Conservation (phyloP, 37 sponge, comb jelly and placozoan genomes). For the Cliona cf. orientalis region DNA sequence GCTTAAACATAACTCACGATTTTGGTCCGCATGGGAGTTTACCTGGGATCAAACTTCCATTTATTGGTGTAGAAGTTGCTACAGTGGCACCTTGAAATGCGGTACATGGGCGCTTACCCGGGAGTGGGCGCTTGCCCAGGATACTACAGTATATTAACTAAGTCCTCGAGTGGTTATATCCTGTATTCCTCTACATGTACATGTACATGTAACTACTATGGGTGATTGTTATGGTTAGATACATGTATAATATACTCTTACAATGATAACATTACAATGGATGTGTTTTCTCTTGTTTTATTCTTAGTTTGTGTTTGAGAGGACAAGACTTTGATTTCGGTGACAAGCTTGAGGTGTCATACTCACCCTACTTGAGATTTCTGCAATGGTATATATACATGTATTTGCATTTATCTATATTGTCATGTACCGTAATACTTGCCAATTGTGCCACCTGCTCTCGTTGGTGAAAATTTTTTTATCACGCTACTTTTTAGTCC, state of each 20-base stretch:
- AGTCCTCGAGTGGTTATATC: too few relatives aligned
- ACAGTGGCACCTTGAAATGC: too few relatives aligned
- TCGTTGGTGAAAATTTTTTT: too few relatives aligned
- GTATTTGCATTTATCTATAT: background rate
- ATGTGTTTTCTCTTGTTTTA: background rate
- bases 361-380: constrained; percentile 63
- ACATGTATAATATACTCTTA: background rate
- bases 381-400: constrained; percentile 42
- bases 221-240: background rate
- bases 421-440: background rate
- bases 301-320: constrained; percentile 63
- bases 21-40: too few relatives aligned
- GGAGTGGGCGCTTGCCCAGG: too few relatives aligned
- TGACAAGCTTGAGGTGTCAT: constrained; percentile 46
- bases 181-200: constrained; percentile 3
- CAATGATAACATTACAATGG: background rate
- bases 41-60: too few relatives aligned
- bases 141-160: too few relatives aligned
- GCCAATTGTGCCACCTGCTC: background rate
- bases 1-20: too few relatives aligned
- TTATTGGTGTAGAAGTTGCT: too few relatives aligned
- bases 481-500: background rate
- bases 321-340: constrained; percentile 46
- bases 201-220: background rate
- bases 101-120: too few relatives aligned